Evolutionary conservation across 2,113 vertebrate species (phyloP), one percentile per base, ranked within the genome.

Genomic region (Guaruba guarouba): DNA sequence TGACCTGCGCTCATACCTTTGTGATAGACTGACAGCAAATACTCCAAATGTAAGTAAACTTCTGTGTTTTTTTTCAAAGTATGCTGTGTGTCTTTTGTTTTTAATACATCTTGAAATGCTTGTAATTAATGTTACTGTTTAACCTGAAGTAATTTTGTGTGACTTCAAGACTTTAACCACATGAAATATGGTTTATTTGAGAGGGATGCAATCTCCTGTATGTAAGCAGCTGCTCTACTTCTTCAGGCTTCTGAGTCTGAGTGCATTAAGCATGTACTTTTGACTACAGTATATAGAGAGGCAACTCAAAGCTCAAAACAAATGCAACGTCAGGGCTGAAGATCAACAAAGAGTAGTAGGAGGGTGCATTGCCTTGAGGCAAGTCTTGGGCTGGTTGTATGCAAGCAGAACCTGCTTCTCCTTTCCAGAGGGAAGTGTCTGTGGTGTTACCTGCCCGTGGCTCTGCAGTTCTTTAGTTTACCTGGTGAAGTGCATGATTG

Each of bases 51-150:
- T n/a, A 66, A 61, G 41, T 63, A 28, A 82, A 11, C 1, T 19
- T 39, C 5, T 37, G 6, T 71, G 20, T 2, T 68, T 86, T 31
- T 2, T 52, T 79, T 63, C 8, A 1, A 48, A 71, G 6, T 37
- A 16, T 31, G 6, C 1, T 31, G 5, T 2, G 5, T 28, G 1
- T 33, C 1, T 49, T 71, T 82, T 82, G 9, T 0, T 44, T 62
- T 35, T 64, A 39, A 44, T n/a, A 5, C 1, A 0, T 4, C 2
- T 67, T n/a, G 7, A 59, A 76, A 28, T 48, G 14, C 2, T 10
- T 8, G 4, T 31, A 29, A 31, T 35, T 13, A 41, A 5, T 25
- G 12, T 13, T 69, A 4, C 28, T 74, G 9, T 9, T 70, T 57
- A 71, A 41, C 1, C 14, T 54, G 27, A 82, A 66, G 29, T 7